Evolutionary conservation across 2,888 invertebrate species (phyloP), one percentile per base, ranked within the genome.

Genomic region (Lepas anatifera): DNA sequence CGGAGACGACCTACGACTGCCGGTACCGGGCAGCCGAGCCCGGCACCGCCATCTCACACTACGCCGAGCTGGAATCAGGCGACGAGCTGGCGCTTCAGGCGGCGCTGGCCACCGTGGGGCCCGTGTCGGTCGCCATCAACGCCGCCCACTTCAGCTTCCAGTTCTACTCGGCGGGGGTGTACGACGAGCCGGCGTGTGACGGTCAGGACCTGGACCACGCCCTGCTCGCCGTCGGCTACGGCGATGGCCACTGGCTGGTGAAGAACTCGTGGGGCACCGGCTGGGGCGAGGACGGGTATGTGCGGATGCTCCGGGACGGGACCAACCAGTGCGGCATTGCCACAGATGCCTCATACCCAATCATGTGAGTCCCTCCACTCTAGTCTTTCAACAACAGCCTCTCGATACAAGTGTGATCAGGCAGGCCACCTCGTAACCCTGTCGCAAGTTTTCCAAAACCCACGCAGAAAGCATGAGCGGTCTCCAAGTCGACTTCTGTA

Each of bases 101-200:
- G 73, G 95, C 94, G 25, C 85, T 93, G 66, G 94, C 93, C 70
- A 89, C 89, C 0, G 80, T 89, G 72, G 95, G 95, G 0, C 95
- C 95, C 16, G 83, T 94, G 66, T 86, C 92, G 11, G 88, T 95
- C 68, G 94, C 92, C 76, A 93, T 95, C 78, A 94, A 95, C 83
- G 95, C 95, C 73, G 87, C 89, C 63, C 89, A 87, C 75, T 84
- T 86, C 78, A 87, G 87, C 74, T 94, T 95, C 87, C 92, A 93
- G 81, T 88, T 91, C 79, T 94, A 94, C 81, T 73, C 74, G 32
- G 71, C 75, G 25, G 78, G 76, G 78, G 68, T 58, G 70, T 67
- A 46, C 46, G 46, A 22, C n/a, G 46, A 46, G 22, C 46, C 46
- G 46, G 46, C 16, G 46, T 46, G 46, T n/a, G 18, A 18, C 46